phyloP scores from a whole-genome alignment of 2,888 invertebrate species.

The Euproctis similis region DNA sequence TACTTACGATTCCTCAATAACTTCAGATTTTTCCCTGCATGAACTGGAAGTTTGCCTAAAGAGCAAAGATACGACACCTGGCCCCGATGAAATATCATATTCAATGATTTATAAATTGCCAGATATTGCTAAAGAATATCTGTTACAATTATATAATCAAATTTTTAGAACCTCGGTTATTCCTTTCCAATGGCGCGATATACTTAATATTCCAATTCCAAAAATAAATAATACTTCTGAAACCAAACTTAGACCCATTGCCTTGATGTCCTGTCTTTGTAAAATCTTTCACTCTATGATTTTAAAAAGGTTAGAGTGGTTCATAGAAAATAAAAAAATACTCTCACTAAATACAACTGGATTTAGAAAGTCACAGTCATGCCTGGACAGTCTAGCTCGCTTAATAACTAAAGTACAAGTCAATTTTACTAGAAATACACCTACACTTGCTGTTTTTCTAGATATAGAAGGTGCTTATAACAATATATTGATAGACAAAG shows the following conservation, averaged over 20 bases:
- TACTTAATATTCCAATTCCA: neutral
- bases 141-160: neutral
- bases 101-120: neutral
- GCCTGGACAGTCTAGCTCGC: neutral
- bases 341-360: neutral
- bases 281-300: constrained; percentile 5
- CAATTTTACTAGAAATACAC: neutral
- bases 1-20: constrained; percentile 6
- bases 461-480: neutral
- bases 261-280: constrained; percentile 2
- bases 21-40: neutral
- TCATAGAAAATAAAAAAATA: constrained; percentile 2
- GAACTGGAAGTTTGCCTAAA: neutral
- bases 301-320: constrained; percentile 2
- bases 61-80: neutral
- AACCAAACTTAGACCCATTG: neutral
- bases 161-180: neutral
- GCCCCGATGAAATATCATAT: neutral
- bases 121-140: neutral
- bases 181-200: neutral
- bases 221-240: neutral
- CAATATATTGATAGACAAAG: neutral
- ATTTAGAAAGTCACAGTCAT: constrained; percentile 2
- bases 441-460: neutral
- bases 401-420: neutral